Evolutionary conservation across 2,888 invertebrate genomes (phyloP).

Genomic region (Eutolmus rufibarbis): DNA sequence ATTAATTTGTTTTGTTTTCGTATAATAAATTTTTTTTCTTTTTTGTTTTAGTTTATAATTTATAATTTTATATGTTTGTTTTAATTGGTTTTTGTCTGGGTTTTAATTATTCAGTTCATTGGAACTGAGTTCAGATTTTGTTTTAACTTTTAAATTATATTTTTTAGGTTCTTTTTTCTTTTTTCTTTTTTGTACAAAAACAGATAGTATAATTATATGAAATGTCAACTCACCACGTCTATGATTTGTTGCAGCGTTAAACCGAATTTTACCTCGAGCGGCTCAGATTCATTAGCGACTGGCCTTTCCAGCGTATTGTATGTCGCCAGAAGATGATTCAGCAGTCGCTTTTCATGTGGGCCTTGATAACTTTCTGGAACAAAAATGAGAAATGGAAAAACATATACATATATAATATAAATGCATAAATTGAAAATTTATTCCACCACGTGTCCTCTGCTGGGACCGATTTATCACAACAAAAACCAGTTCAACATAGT

Average conservation of each 20-base stretch:
- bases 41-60: slow-evolving; percentile 40
- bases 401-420: background rate
- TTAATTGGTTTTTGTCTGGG: slow-evolving; percentile 23
- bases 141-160: background rate
- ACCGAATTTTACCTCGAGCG: slow-evolving; percentile 89
- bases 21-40: slow-evolving; percentile 8
- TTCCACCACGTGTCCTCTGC: background rate
- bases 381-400: slow-evolving; percentile 55
- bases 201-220: background rate
- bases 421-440: background rate
- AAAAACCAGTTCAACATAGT: background rate
- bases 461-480: background rate
- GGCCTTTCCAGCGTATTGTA: slow-evolving; percentile 92
- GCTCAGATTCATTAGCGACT: slow-evolving; percentile 90
- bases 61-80: slow-evolving; percentile 40
- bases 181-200: background rate
- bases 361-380: slow-evolving; percentile 86
- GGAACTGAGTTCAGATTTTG: background rate
- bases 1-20: background rate
- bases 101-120: slow-evolving; percentile 35
- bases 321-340: slow-evolving; percentile 80
- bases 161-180: background rate
- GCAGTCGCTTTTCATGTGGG: slow-evolving; percentile 85
- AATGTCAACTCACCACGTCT: slow-evolving; percentile 82
- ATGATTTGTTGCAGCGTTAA: slow-evolving; percentile 92